Evolutionary conservation across 2,888 invertebrate genomes (phyloP), one percentile per base, ranked within the genome.

Genomic region (Elysia crispata): DNA sequence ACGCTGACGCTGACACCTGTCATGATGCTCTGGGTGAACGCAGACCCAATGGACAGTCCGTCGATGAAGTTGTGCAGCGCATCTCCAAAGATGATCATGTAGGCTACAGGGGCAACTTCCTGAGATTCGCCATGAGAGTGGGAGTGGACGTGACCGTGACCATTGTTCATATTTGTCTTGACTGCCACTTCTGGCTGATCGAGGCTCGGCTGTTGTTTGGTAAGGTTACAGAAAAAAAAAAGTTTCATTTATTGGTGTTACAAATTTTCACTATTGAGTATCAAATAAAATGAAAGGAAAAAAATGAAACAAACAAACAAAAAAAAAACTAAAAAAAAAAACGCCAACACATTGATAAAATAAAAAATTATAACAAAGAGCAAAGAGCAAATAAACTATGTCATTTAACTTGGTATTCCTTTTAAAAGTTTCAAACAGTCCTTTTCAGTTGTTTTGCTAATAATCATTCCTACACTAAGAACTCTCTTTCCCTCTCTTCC

Each of bases 41-140:
- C 94, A 23, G 94, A 94, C 0, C 94, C 94, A 81, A 94, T 94
- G 23, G 94, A 93, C 57, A 94, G 89, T 0, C 94, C 94, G 88
- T 95, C 94, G 77, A 94, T 94, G 86, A 94, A 94, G 87, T 95
- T 94, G 89, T 95, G 94, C 72, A 95, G 89, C 0, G 94, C 94
- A 89, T 95, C 94, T 0, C 94, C 94, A 88, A 94, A 94, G 76
- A 95, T 93, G 80, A 94, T 94, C 94, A 94, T 94, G 94, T 94
- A 94, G 1, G 94, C 94, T n/a, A 94, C 94, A 1, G 94, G 93
- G 20, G 84, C 84, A 25, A 84, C 75, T 11, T 74, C 78, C n/a
- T 25, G 64, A 1, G 31, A 23, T 25, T 15, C 20, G 18, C 49
- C 20, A 49, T 66, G 77, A n/a, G 54, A 67, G 60, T 81, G 80